Conservation (phyloP, 1,140 invertebrate genomes). For the Ctenoplectra terminalis region DNA sequence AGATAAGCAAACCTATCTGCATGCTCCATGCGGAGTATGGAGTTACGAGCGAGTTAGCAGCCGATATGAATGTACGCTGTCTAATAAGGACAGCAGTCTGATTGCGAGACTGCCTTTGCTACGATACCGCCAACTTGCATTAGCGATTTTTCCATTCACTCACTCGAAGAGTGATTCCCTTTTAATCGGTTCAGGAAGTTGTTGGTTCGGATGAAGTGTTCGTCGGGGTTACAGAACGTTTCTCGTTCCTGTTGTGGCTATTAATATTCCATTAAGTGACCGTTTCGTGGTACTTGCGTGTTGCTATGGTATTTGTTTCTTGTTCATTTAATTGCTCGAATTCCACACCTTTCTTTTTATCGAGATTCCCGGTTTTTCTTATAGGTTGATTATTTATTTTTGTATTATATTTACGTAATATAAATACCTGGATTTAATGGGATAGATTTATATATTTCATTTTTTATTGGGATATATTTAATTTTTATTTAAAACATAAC, state of each 20-base stretch:
- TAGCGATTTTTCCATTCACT: slow-evolving; percentile 12
- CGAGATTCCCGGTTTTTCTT: too few species aligned
- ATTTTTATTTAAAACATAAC: too few species aligned
- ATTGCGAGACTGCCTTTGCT: slow-evolving; percentile 33
- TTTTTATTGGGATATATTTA: too few species aligned
- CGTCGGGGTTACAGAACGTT: background rate
- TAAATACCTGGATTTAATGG: too few species aligned
- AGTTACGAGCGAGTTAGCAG: slow-evolving; percentile 29
- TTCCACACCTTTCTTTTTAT: background rate
- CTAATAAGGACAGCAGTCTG: slow-evolving; percentile 49
- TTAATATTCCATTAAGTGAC: background rate
- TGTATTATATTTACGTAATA: too few species aligned
- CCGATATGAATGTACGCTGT: slow-evolving; percentile 42
- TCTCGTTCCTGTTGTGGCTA: background rate
- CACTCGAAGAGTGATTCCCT: background rate
- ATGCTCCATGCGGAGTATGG: slow-evolving; percentile 2
- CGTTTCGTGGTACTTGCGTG: background rate
- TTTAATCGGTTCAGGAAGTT: slow-evolving; percentile 1
- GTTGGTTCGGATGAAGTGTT: background rate
- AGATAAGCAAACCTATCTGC: slow-evolving; percentile 43
- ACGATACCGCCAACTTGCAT: slow-evolving; percentile 34
- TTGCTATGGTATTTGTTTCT: background rate
- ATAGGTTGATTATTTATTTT: too few species aligned
- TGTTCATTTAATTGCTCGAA: too few species aligned
- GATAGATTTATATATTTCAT: too few species aligned